Conservation (phyloP, 2,113 vertebrate genomes). For the Typhlomys cinereus region DNA sequence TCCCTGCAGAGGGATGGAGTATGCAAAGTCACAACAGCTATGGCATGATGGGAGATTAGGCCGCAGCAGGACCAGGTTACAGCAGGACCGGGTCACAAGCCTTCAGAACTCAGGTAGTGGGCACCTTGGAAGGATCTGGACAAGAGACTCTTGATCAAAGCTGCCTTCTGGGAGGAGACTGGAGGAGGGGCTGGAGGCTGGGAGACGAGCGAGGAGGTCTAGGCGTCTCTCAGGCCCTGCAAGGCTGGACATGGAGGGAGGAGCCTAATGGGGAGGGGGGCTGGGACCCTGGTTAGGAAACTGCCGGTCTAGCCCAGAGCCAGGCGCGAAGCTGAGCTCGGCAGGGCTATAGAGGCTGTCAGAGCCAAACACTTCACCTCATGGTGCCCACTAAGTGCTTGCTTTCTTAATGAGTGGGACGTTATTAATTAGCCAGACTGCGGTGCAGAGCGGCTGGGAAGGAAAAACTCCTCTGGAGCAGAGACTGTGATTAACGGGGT, state of each 20-base stretch:
- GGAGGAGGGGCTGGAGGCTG: not conserved
- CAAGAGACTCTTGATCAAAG: not conserved
- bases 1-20: not conserved
- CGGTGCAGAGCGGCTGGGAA: not conserved
- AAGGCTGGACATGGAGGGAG: not conserved
- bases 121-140: not conserved
- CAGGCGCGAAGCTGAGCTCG: not conserved
- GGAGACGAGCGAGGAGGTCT: not conserved
- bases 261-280: not conserved
- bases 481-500: not conserved
- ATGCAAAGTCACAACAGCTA: not conserved
- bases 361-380: not conserved
- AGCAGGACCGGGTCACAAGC: too few relatives aligned
- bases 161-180: not conserved
- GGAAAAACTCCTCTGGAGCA: not conserved
- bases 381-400: not conserved
- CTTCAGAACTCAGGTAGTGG: not conserved
- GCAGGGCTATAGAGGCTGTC: rapidly evolving
- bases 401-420: not conserved
- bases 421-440: slow-evolving; percentile 30
- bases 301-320: rapidly evolving
- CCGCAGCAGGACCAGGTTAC: rapidly evolving
- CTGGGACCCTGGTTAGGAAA: not conserved
- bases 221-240: not conserved
- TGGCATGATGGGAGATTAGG: not conserved